Evolutionary conservation across 2,113 vertebrate species (phyloP).

Genomic region (Calypte anna): DNA sequence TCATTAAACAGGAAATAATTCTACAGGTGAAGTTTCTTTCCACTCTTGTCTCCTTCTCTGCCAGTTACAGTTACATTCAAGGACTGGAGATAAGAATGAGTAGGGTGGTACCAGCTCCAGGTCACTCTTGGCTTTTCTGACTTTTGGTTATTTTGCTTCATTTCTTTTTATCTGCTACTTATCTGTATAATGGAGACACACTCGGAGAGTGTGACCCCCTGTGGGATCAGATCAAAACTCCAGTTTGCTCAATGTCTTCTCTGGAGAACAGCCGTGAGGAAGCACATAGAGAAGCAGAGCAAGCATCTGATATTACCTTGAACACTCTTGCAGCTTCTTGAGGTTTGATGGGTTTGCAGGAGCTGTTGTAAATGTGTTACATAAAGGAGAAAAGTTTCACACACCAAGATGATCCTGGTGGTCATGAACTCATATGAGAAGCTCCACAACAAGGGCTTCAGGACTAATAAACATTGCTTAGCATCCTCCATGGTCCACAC

Average conservation of each 20-base stretch:
- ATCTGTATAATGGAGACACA: neutral
- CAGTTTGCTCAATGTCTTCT: neutral
- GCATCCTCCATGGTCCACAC: neutral
- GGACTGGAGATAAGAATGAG: neutral
- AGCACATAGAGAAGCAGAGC: neutral
- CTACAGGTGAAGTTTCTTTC: neutral
- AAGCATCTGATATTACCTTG: neutral
- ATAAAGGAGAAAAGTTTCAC: neutral
- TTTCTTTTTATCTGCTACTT: neutral
- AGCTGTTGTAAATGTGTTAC: neutral
- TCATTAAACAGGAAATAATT: neutral
- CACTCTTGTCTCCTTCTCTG: neutral
- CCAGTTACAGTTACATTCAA: too few species aligned
- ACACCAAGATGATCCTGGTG: neutral
- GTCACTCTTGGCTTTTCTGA: neutral
- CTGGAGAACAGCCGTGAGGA: neutral
- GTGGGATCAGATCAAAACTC: neutral
- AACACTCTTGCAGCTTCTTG: neutral
- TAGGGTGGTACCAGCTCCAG: neutral
- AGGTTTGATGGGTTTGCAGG: neutral
- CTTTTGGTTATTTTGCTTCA: accelerated
- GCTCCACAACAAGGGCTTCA: neutral
- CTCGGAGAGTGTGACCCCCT: neutral
- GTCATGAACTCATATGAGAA: neutral
- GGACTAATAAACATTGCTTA: neutral